These are phyloP conservation scores for Papilio helenus DNA, from an alignment of 1,140 invertebrate genomes.

Conservation along the genomic window DNA sequence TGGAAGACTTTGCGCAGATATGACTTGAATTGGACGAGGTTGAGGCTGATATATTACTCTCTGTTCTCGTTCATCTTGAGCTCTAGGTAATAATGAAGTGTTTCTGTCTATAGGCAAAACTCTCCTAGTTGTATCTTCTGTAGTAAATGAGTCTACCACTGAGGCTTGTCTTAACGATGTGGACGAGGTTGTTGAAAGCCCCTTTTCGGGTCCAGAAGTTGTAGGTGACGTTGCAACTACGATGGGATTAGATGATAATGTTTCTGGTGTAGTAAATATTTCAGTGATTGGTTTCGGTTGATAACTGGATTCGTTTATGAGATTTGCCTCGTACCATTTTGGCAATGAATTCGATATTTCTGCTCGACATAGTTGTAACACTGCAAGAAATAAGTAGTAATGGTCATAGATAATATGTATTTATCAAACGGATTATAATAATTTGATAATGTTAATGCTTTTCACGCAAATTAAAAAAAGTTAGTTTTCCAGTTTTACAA, in stretches of 20 bases:
- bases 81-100: neutral
- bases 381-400: conserved; percentile 56
- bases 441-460: too few species aligned
- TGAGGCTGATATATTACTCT: conserved; percentile 11
- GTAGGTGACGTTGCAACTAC: conserved; percentile 49
- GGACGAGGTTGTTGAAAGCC: neutral
- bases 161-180: neutral
- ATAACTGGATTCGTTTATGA: conserved; percentile 68
- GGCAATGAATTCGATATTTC: conserved; percentile 63
- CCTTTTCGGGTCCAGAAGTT: conserved; percentile 29
- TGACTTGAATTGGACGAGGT: conserved; percentile 28
- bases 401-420: neutral
- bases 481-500: too few species aligned
- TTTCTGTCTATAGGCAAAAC: conserved; percentile 6
- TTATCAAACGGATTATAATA: too few species aligned
- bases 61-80: conserved; percentile 17
- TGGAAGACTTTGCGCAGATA: conserved; percentile 8
- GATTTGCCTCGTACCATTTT: conserved; percentile 74
- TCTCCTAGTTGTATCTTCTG: conserved; percentile 18
- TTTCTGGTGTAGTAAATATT: conserved; percentile 66
- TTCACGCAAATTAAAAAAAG: too few species aligned
- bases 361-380: conserved; percentile 76
- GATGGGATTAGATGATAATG: conserved; percentile 61
- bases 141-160: neutral
- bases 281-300: conserved; percentile 75